phyloP scores from a whole-genome alignment of 2,797 vertebrate species.

The Pachyuromys duprasi region DNA sequence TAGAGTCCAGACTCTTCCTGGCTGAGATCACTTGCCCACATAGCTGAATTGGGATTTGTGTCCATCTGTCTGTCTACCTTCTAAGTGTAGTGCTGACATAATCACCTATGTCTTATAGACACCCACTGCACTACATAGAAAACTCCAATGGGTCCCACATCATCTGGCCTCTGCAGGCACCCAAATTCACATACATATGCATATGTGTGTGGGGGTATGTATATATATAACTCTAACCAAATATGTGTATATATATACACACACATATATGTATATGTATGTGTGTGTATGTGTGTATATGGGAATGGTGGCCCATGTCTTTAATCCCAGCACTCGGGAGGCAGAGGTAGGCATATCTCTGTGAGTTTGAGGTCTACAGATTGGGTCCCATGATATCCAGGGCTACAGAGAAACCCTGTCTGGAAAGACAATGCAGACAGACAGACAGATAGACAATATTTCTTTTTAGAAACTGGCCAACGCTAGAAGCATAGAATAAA shows the following conservation, averaged over 20 bases:
- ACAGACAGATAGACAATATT: not conserved
- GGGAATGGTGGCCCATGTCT: not conserved
- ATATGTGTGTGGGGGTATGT: not conserved
- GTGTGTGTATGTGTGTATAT: no score
- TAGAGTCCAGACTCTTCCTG: conserved; percentile 27
- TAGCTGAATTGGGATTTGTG: not conserved
- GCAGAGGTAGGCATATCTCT: not conserved
- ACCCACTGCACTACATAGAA: not conserved
- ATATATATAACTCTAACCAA: no score
- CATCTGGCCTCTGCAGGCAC: not conserved
- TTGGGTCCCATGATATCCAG: not conserved
- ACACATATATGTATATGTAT: no score
- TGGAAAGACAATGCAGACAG: not conserved
- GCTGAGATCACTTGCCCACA: not conserved
- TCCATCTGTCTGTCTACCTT: not conserved
- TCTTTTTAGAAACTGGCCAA: not conserved
- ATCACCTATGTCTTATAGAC: not conserved
- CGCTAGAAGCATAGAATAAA: conserved; percentile 29
- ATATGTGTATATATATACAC: no score
- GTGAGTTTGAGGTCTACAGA: not conserved
- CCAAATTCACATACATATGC: not conserved
- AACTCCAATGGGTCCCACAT: no score
- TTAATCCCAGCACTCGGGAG: not conserved
- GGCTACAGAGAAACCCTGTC: not conserved
- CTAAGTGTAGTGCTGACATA: not conserved